These are phyloP conservation scores for Proctacanthus coquilletti DNA, from an alignment of 1,140 invertebrate species.

Conservation along the genomic window DNA sequence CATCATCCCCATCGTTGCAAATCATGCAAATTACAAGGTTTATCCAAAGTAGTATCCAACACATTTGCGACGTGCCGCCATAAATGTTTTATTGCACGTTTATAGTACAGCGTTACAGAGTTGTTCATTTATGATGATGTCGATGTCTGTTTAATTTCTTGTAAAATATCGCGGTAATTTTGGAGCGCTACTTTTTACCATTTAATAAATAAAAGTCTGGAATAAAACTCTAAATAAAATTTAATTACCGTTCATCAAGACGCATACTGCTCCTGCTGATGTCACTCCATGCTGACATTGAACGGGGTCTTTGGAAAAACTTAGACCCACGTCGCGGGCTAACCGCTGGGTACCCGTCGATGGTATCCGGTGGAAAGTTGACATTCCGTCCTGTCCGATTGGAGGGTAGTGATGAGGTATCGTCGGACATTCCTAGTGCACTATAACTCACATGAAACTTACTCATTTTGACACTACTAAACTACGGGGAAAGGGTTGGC, in stretches of 20 bases:
- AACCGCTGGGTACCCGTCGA: slow-evolving; percentile 38
- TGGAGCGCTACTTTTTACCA: neutral
- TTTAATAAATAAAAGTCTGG: neutral
- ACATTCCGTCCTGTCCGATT: slow-evolving; percentile 39
- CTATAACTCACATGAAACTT: slow-evolving; percentile 29
- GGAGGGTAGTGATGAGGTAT: slow-evolving; percentile 26
- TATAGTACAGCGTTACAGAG: no score
- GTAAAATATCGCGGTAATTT: neutral
- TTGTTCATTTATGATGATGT: no score
- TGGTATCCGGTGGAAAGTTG: slow-evolving; percentile 54
- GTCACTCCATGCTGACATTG: slow-evolving; percentile 73
- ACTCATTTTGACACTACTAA: slow-evolving; percentile 27
- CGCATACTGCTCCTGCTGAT: slow-evolving; percentile 63
- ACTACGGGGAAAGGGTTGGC: no score
- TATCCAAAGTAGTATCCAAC: no score
- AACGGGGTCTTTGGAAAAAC: slow-evolving; percentile 41
- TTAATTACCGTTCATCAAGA: slow-evolving; percentile 63
- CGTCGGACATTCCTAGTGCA: slow-evolving; percentile 28
- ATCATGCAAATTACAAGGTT: no score
- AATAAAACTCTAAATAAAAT: no score
- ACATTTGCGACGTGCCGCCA: no score
- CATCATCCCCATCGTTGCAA: no score
- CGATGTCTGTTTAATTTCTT: neutral
- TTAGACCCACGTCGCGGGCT: slow-evolving; percentile 28
- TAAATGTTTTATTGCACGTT: no score